These are phyloP conservation scores for Heliconius hermathena DNA, from an alignment of 1,140 invertebrate species.

Conservation along the genomic window DNA sequence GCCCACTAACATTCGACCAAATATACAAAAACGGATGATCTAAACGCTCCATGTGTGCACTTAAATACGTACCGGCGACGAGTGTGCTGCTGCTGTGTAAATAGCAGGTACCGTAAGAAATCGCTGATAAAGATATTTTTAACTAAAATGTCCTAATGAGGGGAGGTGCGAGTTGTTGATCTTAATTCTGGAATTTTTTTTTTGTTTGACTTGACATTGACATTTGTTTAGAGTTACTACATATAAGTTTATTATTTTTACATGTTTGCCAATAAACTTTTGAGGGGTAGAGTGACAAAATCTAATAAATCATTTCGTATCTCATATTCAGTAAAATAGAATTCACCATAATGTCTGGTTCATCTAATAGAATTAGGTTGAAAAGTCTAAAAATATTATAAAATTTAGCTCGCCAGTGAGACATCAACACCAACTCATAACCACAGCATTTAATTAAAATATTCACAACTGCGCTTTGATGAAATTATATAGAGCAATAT, in stretches of 20 bases:
- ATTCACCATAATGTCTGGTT: too few relatives aligned
- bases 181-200: slow-evolving; percentile 41
- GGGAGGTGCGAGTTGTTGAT: slow-evolving; percentile 47
- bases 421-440: too few relatives aligned
- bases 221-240: slow-evolving; percentile 9
- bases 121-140: slow-evolving; percentile 59
- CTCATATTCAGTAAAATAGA: too few relatives aligned
- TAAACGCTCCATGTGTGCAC: slow-evolving; percentile 49
- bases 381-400: too few relatives aligned
- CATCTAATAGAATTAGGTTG: too few relatives aligned
- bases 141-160: slow-evolving; percentile 46
- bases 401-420: too few relatives aligned
- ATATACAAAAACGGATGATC: slow-evolving; percentile 65
- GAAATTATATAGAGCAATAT: too few relatives aligned
- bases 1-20: slow-evolving; percentile 55
- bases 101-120: slow-evolving; percentile 39
- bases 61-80: slow-evolving; percentile 53
- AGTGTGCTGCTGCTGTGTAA: slow-evolving; percentile 26
- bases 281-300: too few relatives aligned
- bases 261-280: background rate
- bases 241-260: background rate
- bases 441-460: too few relatives aligned
- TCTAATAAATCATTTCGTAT: too few relatives aligned
- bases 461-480: too few relatives aligned
- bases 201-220: slow-evolving; percentile 31